These are phyloP conservation scores for Zosterops pallidus DNA, from an alignment of 2,113 vertebrate species.

Conservation along the genomic window DNA sequence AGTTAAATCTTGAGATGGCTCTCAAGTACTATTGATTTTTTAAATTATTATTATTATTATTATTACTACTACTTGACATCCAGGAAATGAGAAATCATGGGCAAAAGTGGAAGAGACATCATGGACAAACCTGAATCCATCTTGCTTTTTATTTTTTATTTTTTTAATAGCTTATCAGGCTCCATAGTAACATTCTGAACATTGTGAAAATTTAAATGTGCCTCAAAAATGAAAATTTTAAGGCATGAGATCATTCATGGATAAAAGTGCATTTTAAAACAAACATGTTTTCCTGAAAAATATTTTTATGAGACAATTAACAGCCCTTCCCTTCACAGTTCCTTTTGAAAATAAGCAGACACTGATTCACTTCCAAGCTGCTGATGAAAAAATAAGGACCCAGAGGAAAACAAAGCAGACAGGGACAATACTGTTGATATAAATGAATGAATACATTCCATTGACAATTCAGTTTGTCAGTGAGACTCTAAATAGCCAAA, in stretches of 20 bases:
- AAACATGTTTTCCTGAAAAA: conserved; percentile 29
- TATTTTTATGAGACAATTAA: conserved; percentile 36
- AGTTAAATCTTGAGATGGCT: background rate
- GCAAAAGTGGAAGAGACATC: background rate
- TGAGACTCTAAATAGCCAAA: conserved; percentile 22
- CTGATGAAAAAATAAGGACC: conserved; percentile 38
- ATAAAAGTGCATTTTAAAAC: conserved; percentile 28
- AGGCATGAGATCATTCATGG: background rate
- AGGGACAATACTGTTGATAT: conserved; percentile 54
- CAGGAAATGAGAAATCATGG: background rate
- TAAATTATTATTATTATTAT: background rate
- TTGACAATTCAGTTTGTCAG: conserved; percentile 46
- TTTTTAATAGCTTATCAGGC: background rate
- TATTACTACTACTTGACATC: background rate
- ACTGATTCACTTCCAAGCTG: conserved; percentile 48
- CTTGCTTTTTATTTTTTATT: background rate
- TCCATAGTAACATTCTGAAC: background rate
- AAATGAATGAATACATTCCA: conserved; percentile 55
- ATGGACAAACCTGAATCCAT: background rate
- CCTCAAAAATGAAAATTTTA: conserved; percentile 1
- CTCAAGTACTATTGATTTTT: background rate
- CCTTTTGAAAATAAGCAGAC: conserved; percentile 58
- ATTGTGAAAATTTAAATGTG: background rate
- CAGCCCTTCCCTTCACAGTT: conserved; percentile 33
- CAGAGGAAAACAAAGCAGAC: conserved; percentile 61